These are phyloP conservation scores for Himalopsyche japonica DNA, from an alignment of 2,888 invertebrate genomes.

Conservation along the genomic window DNA sequence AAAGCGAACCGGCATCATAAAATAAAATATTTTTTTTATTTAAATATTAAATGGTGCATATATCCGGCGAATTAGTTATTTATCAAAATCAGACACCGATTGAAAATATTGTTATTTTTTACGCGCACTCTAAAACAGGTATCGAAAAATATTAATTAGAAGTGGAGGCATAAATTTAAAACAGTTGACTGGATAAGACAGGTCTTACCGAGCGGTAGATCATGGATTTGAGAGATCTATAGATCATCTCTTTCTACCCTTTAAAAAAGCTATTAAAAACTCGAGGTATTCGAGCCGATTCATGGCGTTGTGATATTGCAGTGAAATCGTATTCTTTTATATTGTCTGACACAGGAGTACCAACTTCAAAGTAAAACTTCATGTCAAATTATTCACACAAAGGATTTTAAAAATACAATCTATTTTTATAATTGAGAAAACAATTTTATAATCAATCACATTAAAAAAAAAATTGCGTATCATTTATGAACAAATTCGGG, in stretches of 20 bases:
- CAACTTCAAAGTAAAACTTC: too few relatives aligned
- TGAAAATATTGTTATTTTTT: not conserved
- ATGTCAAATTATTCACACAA: too few relatives aligned
- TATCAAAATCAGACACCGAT: not conserved
- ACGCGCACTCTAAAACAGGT: not conserved
- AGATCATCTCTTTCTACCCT: not conserved
- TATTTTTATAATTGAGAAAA: too few relatives aligned
- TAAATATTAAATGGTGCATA: not conserved
- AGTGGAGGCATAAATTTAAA: not conserved
- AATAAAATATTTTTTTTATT: not conserved
- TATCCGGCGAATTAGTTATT: not conserved
- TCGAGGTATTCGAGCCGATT: not conserved
- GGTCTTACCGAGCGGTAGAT: not conserved
- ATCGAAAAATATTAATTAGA: not conserved
- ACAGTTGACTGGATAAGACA: not conserved
- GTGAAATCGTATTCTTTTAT: too few relatives aligned
- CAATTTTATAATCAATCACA: too few relatives aligned
- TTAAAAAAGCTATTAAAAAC: not conserved
- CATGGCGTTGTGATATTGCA: too few relatives aligned
- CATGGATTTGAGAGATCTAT: not conserved
- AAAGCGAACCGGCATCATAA: too few relatives aligned
- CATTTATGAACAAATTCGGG: too few relatives aligned
- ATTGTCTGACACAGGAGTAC: too few relatives aligned
- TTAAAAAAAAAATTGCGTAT: too few relatives aligned
- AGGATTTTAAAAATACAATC: too few relatives aligned